Evolutionary conservation across 2,113 vertebrate species (phyloP).

Genomic region (Daboia siamensis): DNA sequence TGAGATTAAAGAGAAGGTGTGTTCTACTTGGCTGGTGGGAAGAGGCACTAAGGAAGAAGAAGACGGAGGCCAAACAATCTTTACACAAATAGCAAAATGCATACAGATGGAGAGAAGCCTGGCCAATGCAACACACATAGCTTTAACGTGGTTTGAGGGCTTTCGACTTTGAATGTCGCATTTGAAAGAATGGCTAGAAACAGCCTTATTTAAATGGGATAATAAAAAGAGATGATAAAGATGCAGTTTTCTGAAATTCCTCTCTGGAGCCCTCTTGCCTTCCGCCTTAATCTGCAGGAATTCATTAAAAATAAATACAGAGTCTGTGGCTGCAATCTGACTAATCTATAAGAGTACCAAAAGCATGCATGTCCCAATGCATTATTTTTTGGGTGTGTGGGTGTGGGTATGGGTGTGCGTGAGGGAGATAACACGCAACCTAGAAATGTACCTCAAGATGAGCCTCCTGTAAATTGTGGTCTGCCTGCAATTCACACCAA

Average conservation of each 20-base stretch:
- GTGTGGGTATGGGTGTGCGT: neutral
- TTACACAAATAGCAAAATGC: neutral
- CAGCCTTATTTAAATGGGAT: neutral
- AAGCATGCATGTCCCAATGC: neutral
- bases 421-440: neutral
- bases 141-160: neutral
- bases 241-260: neutral
- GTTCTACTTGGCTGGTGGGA: neutral
- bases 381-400: neutral
- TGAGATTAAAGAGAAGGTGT: neutral
- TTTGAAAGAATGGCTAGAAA: neutral
- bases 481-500: neutral
- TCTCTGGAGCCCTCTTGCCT: neutral
- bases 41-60: neutral
- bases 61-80: neutral
- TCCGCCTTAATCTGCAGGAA: neutral
- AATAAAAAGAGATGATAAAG: neutral
- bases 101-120: neutral
- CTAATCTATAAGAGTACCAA: neutral
- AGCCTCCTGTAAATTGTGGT: neutral
- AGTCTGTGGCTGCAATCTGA: neutral
- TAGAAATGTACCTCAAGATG: neutral
- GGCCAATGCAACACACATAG: neutral
- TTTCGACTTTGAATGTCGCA: neutral
- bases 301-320: neutral